Base-by-base conservation (phyloP, 1,140 invertebrate species). In the Maniola jurtina region DNA sequence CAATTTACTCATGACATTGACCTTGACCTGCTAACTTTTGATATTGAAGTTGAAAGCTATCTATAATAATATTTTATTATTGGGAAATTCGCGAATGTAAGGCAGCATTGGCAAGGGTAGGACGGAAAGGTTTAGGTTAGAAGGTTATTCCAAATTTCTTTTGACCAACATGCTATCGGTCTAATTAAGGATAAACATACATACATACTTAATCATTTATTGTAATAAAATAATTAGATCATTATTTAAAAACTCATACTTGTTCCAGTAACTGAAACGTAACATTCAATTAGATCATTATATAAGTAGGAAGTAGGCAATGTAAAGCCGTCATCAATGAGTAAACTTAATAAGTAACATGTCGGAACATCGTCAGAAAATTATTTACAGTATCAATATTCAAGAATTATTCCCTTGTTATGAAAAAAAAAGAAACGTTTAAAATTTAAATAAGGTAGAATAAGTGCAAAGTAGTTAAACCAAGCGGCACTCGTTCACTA, bases 331-430 rank as follows among this genome's bases (percentile, higher is more conserved):
- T 34, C n/a, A 36, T 25, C 35, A 61, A 52, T 33, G 33, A 14
- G 58, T 35, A 48, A 61, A 13, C 40, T 13, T 52, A 52, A 61
- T 35, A 40, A 52, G 36, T 36, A 61, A 38, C 47, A 38, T 38
- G 14, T 52, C 35, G 47, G 47, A 50, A 61, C 33, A 16, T 16
- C 10, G 16, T 10, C 13, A 38, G 59, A 61, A 61, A 50, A 15
- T n/a, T 42, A 15, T 48, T 48, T 6, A n/a, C 45, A 14, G 45
- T 48, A n/a, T 6, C n/a, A 15, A 11, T 48, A 14, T 48, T 3
- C 2, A 6, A 9, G 2, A 38, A 38, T 7, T 38, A 25, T 25
- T 1, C 25, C 25, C 4, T 25, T 25, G 25, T 25, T 25, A 25
- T 25, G 25, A 25, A 25, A 25, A n/a, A n/a, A n/a, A n/a, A n/a